Evolutionary conservation across 2,797 vertebrate species (phyloP).

Genomic region (Crypturellus tataupa): DNA sequence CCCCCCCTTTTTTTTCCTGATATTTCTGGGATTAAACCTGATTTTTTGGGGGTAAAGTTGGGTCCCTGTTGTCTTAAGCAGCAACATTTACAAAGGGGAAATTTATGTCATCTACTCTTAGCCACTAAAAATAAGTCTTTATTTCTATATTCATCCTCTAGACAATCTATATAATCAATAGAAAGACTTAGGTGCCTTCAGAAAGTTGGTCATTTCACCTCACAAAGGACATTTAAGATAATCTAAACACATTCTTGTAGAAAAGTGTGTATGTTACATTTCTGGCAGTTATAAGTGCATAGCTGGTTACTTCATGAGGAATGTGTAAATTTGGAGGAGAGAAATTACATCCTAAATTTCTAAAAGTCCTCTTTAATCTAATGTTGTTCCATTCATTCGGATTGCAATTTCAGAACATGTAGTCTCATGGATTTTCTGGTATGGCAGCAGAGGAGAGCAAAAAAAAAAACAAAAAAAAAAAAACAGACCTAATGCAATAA

Average conservation of each 20-base stretch:
- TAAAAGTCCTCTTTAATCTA: not conserved
- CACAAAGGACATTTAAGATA: not conserved
- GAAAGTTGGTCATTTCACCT: not conserved
- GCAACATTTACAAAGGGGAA: not conserved
- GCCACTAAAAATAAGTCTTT: not conserved
- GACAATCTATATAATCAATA: not conserved
- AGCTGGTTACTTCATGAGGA: not conserved
- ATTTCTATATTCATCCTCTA: not conserved
- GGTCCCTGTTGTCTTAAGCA: not conserved
- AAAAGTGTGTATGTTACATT: not conserved
- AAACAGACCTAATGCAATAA: not conserved
- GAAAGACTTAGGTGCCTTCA: not conserved
- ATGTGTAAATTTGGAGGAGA: not conserved
- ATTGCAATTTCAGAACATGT: not conserved
- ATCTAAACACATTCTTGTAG: not conserved
- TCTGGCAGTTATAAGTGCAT: not conserved
- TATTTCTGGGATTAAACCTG: not conserved
- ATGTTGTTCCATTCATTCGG: not conserved
- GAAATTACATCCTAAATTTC: not conserved
- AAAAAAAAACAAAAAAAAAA: not conserved
- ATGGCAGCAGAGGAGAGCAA: not conserved
- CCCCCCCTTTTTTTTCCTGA: not conserved
- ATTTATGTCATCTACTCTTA: not conserved
- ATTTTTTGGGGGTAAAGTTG: not conserved
- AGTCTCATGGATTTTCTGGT: not conserved